Percentiles rank a stretch among this genome's conserved stretches.
phyloP scores from a whole-genome alignment of 2,888 invertebrate genomes.

The Oithona nana region DNA sequence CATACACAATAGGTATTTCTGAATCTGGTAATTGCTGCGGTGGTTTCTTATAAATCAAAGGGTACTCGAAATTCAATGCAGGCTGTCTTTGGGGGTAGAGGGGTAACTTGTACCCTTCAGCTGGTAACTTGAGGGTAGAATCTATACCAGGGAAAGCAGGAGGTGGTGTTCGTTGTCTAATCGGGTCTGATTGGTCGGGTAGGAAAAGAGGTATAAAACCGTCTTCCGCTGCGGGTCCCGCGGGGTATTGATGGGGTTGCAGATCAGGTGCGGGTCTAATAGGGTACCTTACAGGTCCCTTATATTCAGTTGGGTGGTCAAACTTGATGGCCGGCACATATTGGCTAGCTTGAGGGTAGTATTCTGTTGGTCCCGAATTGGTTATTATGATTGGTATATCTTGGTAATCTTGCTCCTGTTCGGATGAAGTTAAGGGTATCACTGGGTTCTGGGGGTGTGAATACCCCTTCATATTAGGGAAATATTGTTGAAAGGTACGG shows the following conservation, averaged over 20 bases:
- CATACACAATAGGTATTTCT: neutral
- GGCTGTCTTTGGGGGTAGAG: neutral
- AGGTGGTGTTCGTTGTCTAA: neutral
- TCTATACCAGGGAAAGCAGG: neutral
- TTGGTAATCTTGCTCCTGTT: neutral
- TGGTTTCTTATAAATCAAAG: neutral
- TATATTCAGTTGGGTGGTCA: neutral
- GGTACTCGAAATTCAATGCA: neutral
- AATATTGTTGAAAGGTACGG: neutral
- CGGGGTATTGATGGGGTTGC: neutral
- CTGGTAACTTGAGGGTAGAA: neutral
- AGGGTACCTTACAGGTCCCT: neutral
- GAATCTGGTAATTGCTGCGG: neutral
- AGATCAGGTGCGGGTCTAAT: neutral
- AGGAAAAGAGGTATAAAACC: neutral
- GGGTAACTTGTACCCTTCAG: neutral
- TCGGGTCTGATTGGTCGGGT: neutral
- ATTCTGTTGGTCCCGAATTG: neutral
- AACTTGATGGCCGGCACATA: neutral
- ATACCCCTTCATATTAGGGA: neutral
- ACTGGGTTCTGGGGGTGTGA: neutral
- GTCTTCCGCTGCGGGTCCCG: neutral
- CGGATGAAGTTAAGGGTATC: neutral
- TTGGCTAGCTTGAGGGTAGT: neutral
- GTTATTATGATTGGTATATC: neutral